Base-by-base conservation (phyloP, 2,888 invertebrate genomes). In the Lycophotia porphyrea region DNA sequence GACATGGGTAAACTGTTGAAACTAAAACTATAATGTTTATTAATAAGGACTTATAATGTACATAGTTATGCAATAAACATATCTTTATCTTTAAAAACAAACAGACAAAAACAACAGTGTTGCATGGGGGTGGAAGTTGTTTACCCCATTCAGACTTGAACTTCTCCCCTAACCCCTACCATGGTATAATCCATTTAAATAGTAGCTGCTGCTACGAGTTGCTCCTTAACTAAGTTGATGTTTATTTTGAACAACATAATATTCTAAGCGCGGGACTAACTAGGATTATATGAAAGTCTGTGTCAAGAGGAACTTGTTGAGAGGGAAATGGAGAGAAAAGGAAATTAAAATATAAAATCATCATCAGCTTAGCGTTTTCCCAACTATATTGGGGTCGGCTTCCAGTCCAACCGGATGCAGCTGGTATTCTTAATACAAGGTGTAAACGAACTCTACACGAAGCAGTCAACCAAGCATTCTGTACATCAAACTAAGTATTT, bases 131-230 rank as follows among this genome's bases (percentile, higher is more conserved):
- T 39, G 7, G 27, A 39, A 52, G 31, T 31, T 39, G 31, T n/a
- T 72, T n/a, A 31, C 71, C 9, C 21, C 18, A n/a, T 21, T 8
- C 4, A 1, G 24, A 66, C 1, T 68, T 34, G 15, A 75, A 58
- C 76, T 84, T 84, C 24, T 69, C 52, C 5, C 11, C 2, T 11
- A 5, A 7, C 18, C 34, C 9, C 7, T n/a, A 13, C 5, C 18
- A 31, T 39, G 61, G 84, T 85, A 80, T 86, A 86, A 87, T 87
- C 86, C 88, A 70, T 65, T 86, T 86, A 83, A 85, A 77, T 76
- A 70, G 60, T 63, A 69, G 67, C 55, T 44, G 24, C 24, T 42
- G 75, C 65, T 36, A 27, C 18, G 44, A 64, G 71, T 67, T 52
- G 36, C 61, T 64, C 24, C 64, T 71, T 70, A 80, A 75, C 44